Percentiles rank a stretch among this genome's conserved stretches.
These are phyloP conservation scores for Marmota flaviventris DNA, from an alignment of 2,113 vertebrate species.

Conservation along the genomic window DNA sequence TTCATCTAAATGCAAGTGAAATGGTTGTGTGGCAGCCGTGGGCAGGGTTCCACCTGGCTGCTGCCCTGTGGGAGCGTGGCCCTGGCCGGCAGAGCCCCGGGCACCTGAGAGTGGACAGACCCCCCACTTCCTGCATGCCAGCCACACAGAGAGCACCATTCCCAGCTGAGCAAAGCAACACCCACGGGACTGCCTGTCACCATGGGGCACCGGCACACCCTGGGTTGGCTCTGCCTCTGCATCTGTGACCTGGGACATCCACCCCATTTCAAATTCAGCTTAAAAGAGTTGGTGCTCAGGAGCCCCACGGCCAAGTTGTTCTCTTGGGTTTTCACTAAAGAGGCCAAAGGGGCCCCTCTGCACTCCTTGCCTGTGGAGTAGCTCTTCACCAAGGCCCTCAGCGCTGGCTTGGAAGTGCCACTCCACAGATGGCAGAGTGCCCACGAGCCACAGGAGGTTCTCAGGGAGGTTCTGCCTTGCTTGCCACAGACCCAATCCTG, in stretches of 20 bases:
- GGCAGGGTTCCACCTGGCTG: not conserved
- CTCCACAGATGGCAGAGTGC: not conserved
- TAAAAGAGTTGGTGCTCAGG: not conserved
- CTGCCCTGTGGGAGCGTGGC: not conserved
- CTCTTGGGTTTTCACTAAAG: not conserved
- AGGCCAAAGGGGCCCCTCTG: not conserved
- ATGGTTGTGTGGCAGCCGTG: fast-evolving
- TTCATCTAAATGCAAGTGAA: not conserved
- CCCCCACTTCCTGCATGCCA: not conserved
- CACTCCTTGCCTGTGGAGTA: not conserved
- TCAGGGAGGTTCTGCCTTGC: not conserved
- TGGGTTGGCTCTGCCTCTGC: not conserved
- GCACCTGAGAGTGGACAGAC: not conserved
- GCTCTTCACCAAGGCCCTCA: not conserved
- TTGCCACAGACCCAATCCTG: not conserved
- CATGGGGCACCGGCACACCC: fast-evolving
- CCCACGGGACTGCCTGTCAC: fast-evolving
- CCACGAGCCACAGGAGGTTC: not conserved
- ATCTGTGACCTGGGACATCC: not conserved
- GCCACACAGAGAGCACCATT: fast-evolving
- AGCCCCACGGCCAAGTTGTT: not conserved
- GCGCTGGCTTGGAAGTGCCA: not conserved
- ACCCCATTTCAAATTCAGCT: not conserved
- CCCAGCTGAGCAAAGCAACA: not conserved
- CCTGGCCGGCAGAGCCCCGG: not conserved